Base-by-base conservation (phyloP, 2,888 invertebrate genomes). In the Netelia fuscicornis region DNA sequence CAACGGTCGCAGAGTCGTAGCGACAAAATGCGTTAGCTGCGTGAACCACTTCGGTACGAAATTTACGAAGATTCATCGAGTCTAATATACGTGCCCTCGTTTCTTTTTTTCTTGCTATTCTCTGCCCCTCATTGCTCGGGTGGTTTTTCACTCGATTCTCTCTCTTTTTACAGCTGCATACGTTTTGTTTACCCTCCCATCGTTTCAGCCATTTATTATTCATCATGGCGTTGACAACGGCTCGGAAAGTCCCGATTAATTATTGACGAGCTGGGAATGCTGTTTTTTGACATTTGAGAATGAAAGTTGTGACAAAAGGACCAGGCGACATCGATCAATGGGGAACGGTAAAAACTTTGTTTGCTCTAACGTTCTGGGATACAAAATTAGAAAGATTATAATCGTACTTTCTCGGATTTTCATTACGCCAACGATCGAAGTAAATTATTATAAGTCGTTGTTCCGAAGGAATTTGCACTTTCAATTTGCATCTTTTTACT, bases 51-150 rank as follows among this genome's bases (percentile, higher is more conserved):
- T 25, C 48, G 56, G 83, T 86, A 87, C 88, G 88, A 89, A 92
- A 92, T 91, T 92, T 90, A 88, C 89, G 68, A 71, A 91, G 89
- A 92, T 92, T 92, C 92, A 89, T 89, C 81, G 85, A 65, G 48
- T 10, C 52, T 13, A 52, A 56, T 65, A 13, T 72, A 67, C 67
- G 25, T 30, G 20, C 25, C 44, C 8, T 68, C 25, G 13, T 17
- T 52, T 6, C 25, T 6, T 70, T 8, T 54, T 76, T 3, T 52
- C n/a, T 58, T 67, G 6, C 37, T 0, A 37, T 6, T 71, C 72
- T 17, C 54, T 37, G 37, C 71, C 58, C 58, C 20, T 56, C 56
- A 82, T 77, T 82, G 65, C 75, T 76, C 64, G 17, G 42, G 44
- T 37, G 64, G 17, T 78, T 79, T 78, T 85, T 23, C 54, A 37